phyloP scores from a whole-genome alignment of 1,140 invertebrate species.

The Lepidurus packardi region DNA sequence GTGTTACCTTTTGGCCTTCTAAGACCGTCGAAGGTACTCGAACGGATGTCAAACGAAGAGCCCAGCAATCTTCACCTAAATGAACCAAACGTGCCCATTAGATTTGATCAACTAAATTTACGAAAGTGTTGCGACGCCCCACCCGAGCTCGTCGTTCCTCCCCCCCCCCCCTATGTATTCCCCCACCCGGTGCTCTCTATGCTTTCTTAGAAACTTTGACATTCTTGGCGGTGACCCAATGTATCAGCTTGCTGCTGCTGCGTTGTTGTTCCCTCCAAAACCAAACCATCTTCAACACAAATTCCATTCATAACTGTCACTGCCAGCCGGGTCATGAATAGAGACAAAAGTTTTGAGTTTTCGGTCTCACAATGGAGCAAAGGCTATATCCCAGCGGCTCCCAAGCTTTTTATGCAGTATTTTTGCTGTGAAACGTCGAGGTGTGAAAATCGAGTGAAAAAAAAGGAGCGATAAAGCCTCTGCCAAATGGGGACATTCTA shows the following conservation, averaged over 20 bases:
- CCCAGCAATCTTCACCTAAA: constrained; percentile 3
- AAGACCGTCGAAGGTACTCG: constrained; percentile 35
- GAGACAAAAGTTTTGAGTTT: constrained; percentile 12
- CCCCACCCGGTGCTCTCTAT: background rate
- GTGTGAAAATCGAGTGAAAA: background rate
- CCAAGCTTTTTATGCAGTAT: background rate
- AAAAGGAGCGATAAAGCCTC: background rate
- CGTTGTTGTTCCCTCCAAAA: background rate
- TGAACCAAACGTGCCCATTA: background rate
- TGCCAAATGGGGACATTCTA: background rate
- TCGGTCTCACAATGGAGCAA: background rate
- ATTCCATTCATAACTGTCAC: constrained; percentile 22
- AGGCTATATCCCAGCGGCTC: background rate
- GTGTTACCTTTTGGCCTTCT: constrained; percentile 36
- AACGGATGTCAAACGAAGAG: constrained; percentile 10
- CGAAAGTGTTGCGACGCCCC: background rate
- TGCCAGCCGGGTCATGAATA: background rate
- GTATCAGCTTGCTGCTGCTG: constrained; percentile 7
- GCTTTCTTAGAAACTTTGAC: background rate
- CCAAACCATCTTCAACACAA: constrained; percentile 9
- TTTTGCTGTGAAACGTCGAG: background rate
- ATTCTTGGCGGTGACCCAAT: constrained; percentile 7
- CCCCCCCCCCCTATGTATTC: background rate
- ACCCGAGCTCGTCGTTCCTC: too few relatives aligned
- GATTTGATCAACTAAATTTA: background rate